Evolutionary conservation across 2,797 vertebrate species (phyloP).

Genomic region (Cyclura pinguis): DNA sequence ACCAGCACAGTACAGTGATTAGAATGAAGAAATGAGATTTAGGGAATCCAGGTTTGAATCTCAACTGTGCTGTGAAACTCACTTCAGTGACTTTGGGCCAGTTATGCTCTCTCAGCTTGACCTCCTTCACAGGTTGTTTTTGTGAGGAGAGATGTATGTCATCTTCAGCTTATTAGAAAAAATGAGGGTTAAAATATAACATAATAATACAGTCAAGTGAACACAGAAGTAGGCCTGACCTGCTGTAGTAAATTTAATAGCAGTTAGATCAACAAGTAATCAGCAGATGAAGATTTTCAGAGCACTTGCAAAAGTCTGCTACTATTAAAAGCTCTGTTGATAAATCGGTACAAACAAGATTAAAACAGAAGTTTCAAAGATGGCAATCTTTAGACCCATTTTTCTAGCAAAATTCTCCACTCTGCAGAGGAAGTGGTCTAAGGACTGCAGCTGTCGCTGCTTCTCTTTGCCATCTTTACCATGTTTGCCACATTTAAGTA

Average conservation of each 20-base stretch:
- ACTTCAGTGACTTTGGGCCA: no score
- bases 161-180: no score
- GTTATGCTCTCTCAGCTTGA: background rate
- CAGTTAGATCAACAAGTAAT: background rate
- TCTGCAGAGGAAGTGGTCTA: background rate
- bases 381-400: slow-evolving; percentile 1
- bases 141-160: background rate
- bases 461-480: slow-evolving; percentile 2
- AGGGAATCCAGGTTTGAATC: no score
- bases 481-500: background rate
- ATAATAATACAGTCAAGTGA: background rate
- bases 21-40: no score
- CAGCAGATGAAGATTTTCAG: background rate
- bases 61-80: no score
- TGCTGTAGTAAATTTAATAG: background rate
- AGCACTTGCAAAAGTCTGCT: background rate
- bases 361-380: background rate
- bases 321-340: background rate
- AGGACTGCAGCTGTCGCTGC: background rate
- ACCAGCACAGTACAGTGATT: no score
- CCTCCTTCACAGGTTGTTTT: background rate
- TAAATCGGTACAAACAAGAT: background rate
- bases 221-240: background rate
- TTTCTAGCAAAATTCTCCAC: background rate
- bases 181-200: no score